Percentiles rank a stretch among this genome's conserved stretches.
These are phyloP conservation scores for Neomorphus geoffroyi DNA, from an alignment of 2,797 vertebrate species.

Conservation along the genomic window DNA sequence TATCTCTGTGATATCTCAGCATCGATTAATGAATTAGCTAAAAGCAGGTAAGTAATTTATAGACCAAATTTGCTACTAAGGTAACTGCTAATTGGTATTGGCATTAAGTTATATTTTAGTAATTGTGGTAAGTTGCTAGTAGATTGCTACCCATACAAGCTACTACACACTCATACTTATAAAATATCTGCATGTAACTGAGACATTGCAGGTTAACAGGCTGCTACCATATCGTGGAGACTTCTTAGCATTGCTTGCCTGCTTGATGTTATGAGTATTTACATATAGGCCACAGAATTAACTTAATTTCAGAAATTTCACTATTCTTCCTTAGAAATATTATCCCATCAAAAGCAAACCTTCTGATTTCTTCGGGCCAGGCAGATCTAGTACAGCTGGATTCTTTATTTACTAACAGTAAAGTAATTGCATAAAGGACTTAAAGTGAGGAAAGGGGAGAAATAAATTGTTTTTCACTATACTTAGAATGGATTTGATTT, in stretches of 20 bases:
- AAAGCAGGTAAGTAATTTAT: not conserved
- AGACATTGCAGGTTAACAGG: not conserved
- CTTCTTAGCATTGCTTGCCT: not conserved
- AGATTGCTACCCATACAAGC: not conserved
- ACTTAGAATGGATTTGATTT: not conserved
- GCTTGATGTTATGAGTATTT: not conserved
- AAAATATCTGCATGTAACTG: not conserved
- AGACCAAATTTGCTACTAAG: not conserved
- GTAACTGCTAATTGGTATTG: not conserved
- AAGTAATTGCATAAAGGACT: not conserved
- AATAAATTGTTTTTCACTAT: not conserved
- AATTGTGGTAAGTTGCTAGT: not conserved
- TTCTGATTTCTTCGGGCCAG: not conserved
- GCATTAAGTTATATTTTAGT: not conserved
- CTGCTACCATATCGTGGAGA: not conserved
- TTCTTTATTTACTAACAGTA: not conserved
- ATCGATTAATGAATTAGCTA: not conserved
- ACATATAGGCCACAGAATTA: not conserved
- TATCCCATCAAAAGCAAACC: not conserved
- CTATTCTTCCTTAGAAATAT: not conserved
- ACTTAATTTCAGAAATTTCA: not conserved
- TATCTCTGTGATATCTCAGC: not conserved
- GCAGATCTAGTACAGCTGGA: not conserved
- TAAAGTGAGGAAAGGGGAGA: not conserved
- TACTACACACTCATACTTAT: not conserved